Evolutionary conservation across 2,888 invertebrate species (phyloP), one percentile per base, ranked within the genome.

Genomic region (Aspidiotus destructor): DNA sequence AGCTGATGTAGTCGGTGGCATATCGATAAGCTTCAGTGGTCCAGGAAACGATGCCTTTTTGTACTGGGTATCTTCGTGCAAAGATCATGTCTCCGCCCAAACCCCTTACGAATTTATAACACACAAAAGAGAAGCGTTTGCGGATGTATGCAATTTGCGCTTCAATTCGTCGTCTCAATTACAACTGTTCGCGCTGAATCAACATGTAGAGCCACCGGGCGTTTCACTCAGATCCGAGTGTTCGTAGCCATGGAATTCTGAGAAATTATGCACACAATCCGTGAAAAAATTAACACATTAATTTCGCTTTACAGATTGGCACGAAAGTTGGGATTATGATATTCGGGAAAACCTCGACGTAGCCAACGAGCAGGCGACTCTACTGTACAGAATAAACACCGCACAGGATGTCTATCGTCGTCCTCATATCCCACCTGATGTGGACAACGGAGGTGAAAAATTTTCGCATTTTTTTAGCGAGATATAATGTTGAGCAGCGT

Each of bases 31-130:
- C 15, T 80, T 83, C 70, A 81, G 83, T 72, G 81, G 80, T 9
- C 80, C 80, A 72, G 89, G 89, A 1, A 86, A 87, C 73, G 90
- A 91, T 76, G 82, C 88, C 76, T 89, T 87, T 75, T 76, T 90
- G 1, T 87, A 86, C 75, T 91, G 89, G 89, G 84, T 85, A 44
- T 83, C 85, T 1, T 85, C 88, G 73, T 87, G 87, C 73, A 75
- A 65, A 40, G 48, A 57, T 58, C n/a, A 57, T 28, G 44, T 17
- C 28, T 13, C n/a, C 40, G 16, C 58, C 40, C 57, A 65, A 58
- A 44, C 54, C 8, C 48, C 65, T 1, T 65, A 58, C 40, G 16
- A 42, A 9, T 65, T 63, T 40, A 13, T 41, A 40, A 17, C 63
- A 15, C 40, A 52, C n/a, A 53, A 53, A 52, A 63, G 15, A n/a